These are phyloP conservation scores for Hyposoter didymator DNA, from an alignment of 2,888 invertebrate genomes.

Conservation along the genomic window DNA sequence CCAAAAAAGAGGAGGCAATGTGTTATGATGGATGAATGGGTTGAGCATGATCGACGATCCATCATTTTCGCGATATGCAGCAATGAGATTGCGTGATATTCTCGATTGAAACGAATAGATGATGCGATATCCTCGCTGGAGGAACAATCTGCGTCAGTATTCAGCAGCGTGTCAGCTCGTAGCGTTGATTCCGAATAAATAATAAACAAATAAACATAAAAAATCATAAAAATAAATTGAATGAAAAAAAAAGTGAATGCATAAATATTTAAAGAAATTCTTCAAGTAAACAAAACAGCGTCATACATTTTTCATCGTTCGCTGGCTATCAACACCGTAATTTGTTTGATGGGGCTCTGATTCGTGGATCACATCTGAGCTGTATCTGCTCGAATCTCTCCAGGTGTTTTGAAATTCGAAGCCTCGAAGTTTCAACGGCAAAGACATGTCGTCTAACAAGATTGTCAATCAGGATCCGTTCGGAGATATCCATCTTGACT, in stretches of 20 bases:
- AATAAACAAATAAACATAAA: background rate
- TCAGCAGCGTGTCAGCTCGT: background rate
- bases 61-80: constrained; percentile 63
- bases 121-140: constrained; percentile 44
- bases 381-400: constrained; percentile 30
- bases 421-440: constrained; percentile 21
- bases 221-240: background rate
- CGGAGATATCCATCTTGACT: constrained; percentile 72
- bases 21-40: constrained; percentile 28
- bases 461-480: constrained; percentile 74
- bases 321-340: background rate
- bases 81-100: constrained; percentile 63
- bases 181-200: background rate
- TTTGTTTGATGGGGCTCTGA: background rate
- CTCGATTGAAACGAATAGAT: constrained; percentile 72
- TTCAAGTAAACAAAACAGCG: background rate
- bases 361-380: background rate
- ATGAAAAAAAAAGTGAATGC: background rate
- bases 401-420: constrained; percentile 12
- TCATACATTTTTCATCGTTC: background rate
- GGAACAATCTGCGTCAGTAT: background rate
- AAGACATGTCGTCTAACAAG: constrained; percentile 71
- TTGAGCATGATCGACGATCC: constrained; percentile 59
- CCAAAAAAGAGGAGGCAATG: constrained; percentile 20
- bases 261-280: background rate